Percentiles rank a stretch among this genome's conserved stretches.
Conservation (phyloP, 2,113 vertebrate genomes). For the Gnathonemus longibarbis region DNA sequence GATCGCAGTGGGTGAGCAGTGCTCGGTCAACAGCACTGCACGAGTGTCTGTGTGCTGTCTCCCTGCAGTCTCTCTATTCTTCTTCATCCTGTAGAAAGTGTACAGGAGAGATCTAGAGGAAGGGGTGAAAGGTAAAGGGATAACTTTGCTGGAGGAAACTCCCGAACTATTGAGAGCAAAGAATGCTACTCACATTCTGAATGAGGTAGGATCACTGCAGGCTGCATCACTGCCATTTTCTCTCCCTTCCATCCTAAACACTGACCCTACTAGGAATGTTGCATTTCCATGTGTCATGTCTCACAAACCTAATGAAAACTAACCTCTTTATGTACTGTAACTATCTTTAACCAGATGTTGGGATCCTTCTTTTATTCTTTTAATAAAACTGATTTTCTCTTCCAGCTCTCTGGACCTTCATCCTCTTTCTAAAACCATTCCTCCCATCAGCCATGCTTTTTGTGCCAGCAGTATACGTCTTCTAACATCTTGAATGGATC, state of each 20-base stretch:
- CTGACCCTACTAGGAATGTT: background rate
- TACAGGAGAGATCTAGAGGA: constrained; percentile 95
- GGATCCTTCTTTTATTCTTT: background rate
- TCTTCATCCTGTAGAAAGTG: constrained; percentile 77
- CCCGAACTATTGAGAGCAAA: constrained; percentile 90
- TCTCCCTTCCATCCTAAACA: constrained; percentile 12
- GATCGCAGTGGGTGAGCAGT: background rate
- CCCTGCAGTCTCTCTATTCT: constrained; percentile 59
- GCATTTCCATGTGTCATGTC: background rate
- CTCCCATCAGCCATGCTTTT: constrained; percentile 8
- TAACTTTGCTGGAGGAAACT: constrained; percentile 85
- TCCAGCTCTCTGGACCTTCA: constrained; percentile 32
- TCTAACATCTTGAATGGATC: constrained; percentile 11
- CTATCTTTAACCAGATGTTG: background rate
- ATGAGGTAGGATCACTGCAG: constrained; percentile 70
- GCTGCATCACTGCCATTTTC: constrained; percentile 16
- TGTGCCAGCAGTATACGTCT: background rate
- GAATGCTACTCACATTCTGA: constrained; percentile 93
- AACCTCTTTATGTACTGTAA: background rate
- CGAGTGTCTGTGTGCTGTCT: constrained; percentile 33
- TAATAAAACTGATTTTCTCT: constrained; percentile 22
- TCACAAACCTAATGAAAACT: background rate
- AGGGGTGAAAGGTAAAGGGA: constrained; percentile 91
- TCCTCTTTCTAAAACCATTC: background rate
- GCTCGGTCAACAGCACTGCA: constrained; percentile 10